Conservation (phyloP, 2,888 invertebrate genomes). For the Blastobasis adustella region DNA sequence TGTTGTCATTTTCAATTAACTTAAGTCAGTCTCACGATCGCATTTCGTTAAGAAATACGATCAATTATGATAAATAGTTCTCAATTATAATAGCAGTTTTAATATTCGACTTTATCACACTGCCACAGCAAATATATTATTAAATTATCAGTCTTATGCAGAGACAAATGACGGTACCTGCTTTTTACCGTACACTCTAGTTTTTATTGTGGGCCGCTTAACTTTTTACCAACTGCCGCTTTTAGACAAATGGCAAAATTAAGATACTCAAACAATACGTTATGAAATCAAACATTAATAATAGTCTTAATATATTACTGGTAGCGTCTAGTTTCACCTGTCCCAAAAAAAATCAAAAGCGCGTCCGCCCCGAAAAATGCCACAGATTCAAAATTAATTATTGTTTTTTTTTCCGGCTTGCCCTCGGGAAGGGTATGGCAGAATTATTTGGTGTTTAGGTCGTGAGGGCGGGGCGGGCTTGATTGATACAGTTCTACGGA, state of each 20-base stretch:
- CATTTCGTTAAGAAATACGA: no score
- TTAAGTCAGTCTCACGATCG: no score
- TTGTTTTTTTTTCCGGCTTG: constrained; percentile 44
- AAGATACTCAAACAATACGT: constrained; percentile 24
- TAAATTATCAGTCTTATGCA: no score
- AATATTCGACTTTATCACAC: no score
- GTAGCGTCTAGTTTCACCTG: constrained; percentile 51
- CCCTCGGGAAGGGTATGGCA: constrained; percentile 55
- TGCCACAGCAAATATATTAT: no score
- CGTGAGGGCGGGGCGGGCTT: constrained; percentile 57
- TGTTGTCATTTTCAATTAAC: no score
- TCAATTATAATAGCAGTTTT: no score
- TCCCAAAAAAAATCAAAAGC: constrained; percentile 33
- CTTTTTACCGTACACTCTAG: no score
- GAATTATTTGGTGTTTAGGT: constrained; percentile 73
- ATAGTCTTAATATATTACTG: constrained; percentile 38
- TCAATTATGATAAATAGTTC: no score
- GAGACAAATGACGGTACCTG: no score
- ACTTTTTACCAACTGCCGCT: not conserved
- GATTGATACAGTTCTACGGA: constrained; percentile 64
- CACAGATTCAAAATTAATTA: constrained; percentile 64
- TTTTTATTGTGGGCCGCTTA: no score
- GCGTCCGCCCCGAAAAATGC: constrained; percentile 49
- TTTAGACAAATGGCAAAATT: constrained; percentile 22
- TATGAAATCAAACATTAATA: constrained; percentile 30